Evolutionary conservation across 1,140 invertebrate genomes (phyloP), one percentile per base, ranked within the genome.

Genomic region (Tribolium castaneum): DNA sequence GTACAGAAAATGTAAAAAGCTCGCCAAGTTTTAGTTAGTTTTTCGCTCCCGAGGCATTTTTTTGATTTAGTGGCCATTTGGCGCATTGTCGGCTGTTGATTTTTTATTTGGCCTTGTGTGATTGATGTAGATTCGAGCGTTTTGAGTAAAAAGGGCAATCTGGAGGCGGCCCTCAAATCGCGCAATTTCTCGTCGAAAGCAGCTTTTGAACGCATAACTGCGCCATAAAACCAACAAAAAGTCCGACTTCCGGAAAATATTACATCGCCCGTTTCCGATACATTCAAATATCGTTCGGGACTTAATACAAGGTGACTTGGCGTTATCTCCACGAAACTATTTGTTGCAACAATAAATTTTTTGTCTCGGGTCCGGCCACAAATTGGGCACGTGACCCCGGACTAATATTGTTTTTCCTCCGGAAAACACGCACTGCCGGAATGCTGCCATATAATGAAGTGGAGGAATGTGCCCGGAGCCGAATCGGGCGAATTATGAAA

Each of bases 221-320:
- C 25, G 62, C 25, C 25, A 49, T 19, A 49, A 71, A 39, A 71
- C n/a, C 35, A 71, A 71, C 70, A 19, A 39, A 50, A 39, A 49
- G 12, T 56, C 12, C 16, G 14, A 16, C 12, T 56, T 56, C 16
- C 16, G 52, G 12, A 16, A 56, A 56, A 56, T 56, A 56, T 56
- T 56, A 56, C 16, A 56, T 16, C 14, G 52, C n/a, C 70, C 13
- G 70, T 45, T 45, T 14, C 70, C 10, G 25, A 50, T 3, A 49
- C 12, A 49, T 39, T 35, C 62, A 30, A 49, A 35, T 45, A 35
- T 70, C 62, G 19, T 70, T 70, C n/a, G 2, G 6, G 22, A 16
- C 2, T 56, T 56, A 56, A 19, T 19, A 22, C 25, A 56, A 19
- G 12, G 12, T 19, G 9, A 13, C 16, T 5, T 14, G 2, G 12